Conservation (phyloP, 2,113 vertebrate species). For the Cheirogaleus medius region DNA sequence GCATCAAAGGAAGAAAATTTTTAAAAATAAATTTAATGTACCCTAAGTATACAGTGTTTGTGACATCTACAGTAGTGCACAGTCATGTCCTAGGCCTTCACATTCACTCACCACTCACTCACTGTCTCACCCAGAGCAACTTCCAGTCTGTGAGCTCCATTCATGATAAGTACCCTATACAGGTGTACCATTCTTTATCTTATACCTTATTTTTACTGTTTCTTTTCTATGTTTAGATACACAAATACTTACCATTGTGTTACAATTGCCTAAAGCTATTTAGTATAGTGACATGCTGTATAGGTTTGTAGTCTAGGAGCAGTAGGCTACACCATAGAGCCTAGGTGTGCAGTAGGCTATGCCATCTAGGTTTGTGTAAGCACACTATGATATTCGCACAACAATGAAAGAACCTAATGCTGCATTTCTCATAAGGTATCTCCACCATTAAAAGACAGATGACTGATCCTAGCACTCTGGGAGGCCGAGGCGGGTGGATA, state of each 20-base stretch:
- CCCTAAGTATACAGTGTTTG: background rate
- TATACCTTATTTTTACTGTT: background rate
- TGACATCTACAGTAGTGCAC: background rate
- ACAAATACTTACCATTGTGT: background rate
- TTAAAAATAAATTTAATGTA: background rate
- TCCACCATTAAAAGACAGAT: background rate
- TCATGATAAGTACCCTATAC: background rate
- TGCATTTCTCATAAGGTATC: background rate
- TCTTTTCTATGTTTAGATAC: background rate
- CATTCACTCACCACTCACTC: background rate
- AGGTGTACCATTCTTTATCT: background rate
- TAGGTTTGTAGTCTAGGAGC: background rate
- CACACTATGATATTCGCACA: background rate
- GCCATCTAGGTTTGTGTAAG: background rate
- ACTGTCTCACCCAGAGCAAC: background rate
- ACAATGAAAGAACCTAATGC: background rate
- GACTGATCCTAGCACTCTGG: too few relatives aligned
- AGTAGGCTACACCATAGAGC: background rate
- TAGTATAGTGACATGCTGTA: background rate
- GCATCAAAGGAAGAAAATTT: too few relatives aligned
- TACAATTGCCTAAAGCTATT: background rate
- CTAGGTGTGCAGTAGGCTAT: background rate
- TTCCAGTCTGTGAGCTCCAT: background rate
- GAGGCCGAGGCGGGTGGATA: too few relatives aligned
- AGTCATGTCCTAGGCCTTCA: background rate